Evolutionary conservation across 2,113 vertebrate genomes (phyloP).

Genomic region (Sialia sialis): DNA sequence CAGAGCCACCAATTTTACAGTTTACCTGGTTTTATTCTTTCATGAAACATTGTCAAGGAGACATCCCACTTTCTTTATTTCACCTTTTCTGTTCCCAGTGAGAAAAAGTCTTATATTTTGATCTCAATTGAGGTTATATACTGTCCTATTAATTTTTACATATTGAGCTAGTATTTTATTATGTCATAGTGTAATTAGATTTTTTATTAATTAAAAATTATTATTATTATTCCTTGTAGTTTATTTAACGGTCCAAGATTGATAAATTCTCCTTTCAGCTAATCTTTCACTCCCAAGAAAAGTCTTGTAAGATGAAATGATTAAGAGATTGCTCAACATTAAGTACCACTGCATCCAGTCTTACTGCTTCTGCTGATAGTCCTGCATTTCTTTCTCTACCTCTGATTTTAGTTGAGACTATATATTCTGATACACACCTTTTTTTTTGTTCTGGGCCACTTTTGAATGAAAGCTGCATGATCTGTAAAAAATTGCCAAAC

Average conservation of each 20-base stretch:
- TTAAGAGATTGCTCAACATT: neutral
- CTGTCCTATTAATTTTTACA: neutral
- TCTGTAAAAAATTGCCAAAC: neutral
- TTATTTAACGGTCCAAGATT: neutral
- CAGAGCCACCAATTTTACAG: neutral
- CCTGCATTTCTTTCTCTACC: neutral
- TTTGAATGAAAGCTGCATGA: rapidly evolving
- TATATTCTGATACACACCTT: neutral
- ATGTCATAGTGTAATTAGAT: neutral
- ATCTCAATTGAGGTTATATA: neutral
- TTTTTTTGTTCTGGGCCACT: neutral
- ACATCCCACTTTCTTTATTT: neutral
- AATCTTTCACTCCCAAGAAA: neutral
- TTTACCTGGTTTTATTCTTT: neutral
- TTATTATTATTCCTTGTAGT: neutral
- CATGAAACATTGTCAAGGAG: neutral
- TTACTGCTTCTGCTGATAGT: neutral
- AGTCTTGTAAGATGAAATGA: neutral
- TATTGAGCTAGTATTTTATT: neutral
- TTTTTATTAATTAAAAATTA: neutral
- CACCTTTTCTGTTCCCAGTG: neutral
- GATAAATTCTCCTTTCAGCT: neutral
- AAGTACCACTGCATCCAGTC: neutral
- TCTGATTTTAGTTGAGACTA: neutral
- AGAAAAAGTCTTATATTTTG: neutral